Evolutionary conservation across 2,888 invertebrate genomes (phyloP).

Genomic region (Cosmorhoe ocellata): DNA sequence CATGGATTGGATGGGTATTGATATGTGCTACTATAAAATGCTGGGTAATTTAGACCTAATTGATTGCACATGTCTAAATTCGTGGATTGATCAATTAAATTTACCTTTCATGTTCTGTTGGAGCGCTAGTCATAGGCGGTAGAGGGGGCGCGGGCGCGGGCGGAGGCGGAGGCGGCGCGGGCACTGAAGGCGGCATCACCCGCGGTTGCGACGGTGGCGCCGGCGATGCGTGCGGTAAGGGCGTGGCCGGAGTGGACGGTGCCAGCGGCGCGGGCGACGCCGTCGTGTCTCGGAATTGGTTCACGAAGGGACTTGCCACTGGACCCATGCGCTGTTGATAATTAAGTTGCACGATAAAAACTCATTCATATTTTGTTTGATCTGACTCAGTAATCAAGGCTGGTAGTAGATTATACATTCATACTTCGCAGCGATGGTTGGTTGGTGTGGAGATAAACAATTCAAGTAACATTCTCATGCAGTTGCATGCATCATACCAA

Average conservation of each 20-base stretch:
- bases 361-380: too few species aligned
- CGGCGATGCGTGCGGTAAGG: slow-evolving; percentile 70
- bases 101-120: slow-evolving; percentile 38
- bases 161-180: slow-evolving; percentile 62
- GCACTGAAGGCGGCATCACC: slow-evolving; percentile 40
- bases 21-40: too few species aligned
- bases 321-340: slow-evolving; percentile 58
- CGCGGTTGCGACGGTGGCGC: slow-evolving; percentile 51
- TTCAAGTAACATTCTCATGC: too few species aligned
- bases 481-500: too few species aligned
- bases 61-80: too few species aligned
- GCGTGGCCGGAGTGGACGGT: slow-evolving; percentile 68
- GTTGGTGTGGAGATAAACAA: too few species aligned
- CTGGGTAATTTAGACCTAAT: too few species aligned
- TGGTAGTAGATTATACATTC: too few species aligned
- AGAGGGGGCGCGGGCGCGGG: slow-evolving; percentile 65
- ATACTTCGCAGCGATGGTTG: too few species aligned
- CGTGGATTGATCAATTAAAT: too few species aligned
- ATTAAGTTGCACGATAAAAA: not conserved
- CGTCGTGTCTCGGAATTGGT: slow-evolving; percentile 55
- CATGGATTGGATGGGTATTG: too few species aligned
- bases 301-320: slow-evolving; percentile 82
- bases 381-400: too few species aligned
- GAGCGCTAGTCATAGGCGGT: slow-evolving; percentile 18
- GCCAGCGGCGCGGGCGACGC: slow-evolving; percentile 67